These are phyloP conservation scores for Picus viridis DNA, from an alignment of 2,797 vertebrate genomes.

Conservation along the genomic window DNA sequence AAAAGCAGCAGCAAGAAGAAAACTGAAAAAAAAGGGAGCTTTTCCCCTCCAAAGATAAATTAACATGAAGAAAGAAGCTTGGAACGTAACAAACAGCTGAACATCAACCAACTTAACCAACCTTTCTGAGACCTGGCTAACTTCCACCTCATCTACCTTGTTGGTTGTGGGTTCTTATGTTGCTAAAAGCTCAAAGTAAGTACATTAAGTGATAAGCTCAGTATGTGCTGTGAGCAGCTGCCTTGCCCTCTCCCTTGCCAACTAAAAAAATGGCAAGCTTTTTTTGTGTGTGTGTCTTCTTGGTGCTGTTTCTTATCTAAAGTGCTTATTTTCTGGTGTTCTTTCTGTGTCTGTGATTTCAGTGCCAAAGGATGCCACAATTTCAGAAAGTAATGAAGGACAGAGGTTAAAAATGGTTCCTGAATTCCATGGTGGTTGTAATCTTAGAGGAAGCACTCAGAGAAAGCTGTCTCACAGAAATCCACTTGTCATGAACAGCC, in stretches of 20 bases:
- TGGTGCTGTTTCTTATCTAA: neutral
- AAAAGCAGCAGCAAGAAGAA: neutral
- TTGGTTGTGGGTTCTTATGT: neutral
- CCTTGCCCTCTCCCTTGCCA: neutral
- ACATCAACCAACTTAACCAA: neutral
- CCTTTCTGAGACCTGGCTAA: neutral
- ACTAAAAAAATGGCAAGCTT: neutral
- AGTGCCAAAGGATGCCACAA: neutral
- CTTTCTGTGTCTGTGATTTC: neutral
- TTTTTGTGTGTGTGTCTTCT: neutral
- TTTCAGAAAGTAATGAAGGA: neutral
- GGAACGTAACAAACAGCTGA: neutral
- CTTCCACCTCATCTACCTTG: neutral
- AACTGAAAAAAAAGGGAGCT: neutral
- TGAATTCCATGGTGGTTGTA: neutral
- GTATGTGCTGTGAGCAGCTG: neutral
- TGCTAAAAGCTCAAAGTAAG: constrained; percentile 18
- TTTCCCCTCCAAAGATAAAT: neutral
- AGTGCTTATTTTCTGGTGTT: neutral
- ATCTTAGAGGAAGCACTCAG: neutral
- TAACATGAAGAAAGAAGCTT: neutral
- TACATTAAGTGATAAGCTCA: constrained; percentile 1
- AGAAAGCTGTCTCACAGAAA: constrained; percentile 36
- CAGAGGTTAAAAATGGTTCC: constrained; percentile 4
- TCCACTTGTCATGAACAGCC: constrained; percentile 16